Evolutionary conservation across 1,140 invertebrate species (phyloP).

Genomic region (Mercenaria mercenaria): DNA sequence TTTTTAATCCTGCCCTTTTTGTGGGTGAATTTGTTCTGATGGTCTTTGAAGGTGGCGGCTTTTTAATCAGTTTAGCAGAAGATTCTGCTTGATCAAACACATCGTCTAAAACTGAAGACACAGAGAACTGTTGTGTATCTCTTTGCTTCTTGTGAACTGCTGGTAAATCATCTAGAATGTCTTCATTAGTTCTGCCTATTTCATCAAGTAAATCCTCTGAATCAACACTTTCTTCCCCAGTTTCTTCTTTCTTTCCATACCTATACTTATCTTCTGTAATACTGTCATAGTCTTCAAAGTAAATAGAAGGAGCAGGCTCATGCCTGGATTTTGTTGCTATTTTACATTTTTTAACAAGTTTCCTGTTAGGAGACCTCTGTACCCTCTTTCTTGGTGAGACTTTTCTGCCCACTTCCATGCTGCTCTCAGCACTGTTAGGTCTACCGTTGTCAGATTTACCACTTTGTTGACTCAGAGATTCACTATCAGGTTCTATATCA

Average conservation of each 20-base stretch:
- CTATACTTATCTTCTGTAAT: neutral
- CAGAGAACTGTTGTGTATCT: neutral
- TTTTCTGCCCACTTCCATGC: slow-evolving; percentile 42
- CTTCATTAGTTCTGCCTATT: neutral
- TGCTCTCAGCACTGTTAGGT: neutral
- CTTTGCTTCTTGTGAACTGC: neutral
- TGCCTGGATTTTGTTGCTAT: neutral
- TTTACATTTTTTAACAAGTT: slow-evolving; percentile 1
- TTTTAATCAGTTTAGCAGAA: neutral
- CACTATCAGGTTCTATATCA: slow-evolving; percentile 18
- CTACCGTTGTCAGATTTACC: neutral
- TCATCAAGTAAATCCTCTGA: slow-evolving; percentile 13
- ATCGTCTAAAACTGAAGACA: slow-evolving; percentile 47
- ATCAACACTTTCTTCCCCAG: neutral
- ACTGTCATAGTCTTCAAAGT: neutral
- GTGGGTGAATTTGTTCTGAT: neutral
- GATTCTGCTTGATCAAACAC: slow-evolving; percentile 16
- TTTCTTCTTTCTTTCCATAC: neutral
- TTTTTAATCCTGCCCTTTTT: neutral
- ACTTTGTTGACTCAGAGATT: slow-evolving; percentile 34
- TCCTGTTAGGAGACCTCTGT: neutral
- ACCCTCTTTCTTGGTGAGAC: slow-evolving; percentile 12
- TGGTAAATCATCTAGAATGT: neutral
- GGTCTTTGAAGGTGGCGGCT: slow-evolving; percentile 44
- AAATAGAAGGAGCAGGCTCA: neutral